Evolutionary conservation across 2,797 vertebrate species (phyloP).

Genomic region (Coregonus ussuriensis): DNA sequence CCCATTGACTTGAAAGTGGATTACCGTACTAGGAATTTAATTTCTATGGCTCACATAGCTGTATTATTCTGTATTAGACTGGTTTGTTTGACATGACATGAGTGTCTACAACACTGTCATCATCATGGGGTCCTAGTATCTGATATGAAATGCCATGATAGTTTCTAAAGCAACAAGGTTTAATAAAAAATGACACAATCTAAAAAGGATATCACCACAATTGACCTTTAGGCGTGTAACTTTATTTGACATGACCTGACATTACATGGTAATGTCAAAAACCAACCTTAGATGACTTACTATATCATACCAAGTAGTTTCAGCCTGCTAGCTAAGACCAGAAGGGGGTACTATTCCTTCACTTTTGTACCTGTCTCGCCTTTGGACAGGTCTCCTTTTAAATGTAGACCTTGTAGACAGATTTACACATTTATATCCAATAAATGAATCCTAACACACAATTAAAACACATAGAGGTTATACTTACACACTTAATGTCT

Average conservation of each 20-base stretch:
- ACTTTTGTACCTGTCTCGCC: constrained; percentile 36
- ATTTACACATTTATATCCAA: constrained; percentile 28
- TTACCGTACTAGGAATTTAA: neutral
- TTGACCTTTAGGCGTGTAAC: neutral
- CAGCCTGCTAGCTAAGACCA: constrained; percentile 40
- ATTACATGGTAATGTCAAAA: neutral
- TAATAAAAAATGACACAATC: neutral
- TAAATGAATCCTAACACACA: constrained; percentile 7
- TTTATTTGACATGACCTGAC: neutral
- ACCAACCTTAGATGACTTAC: neutral
- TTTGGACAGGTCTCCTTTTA: constrained; percentile 22
- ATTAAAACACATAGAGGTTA: neutral
- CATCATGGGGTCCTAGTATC: too few species aligned
- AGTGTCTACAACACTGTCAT: neutral
- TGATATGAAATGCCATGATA: neutral
- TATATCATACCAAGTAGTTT: neutral
- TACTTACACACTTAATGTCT: neutral
- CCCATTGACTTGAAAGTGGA: neutral
- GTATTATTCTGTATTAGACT: too few species aligned
- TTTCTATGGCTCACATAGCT: too few species aligned
- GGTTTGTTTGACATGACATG: neutral
- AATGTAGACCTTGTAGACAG: constrained; percentile 1
- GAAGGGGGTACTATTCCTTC: constrained; percentile 69
- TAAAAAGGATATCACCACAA: neutral
- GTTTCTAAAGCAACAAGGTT: neutral